Evolutionary conservation across 2,797 vertebrate species (phyloP), one percentile per base, ranked within the genome.

Genomic region (Nannoperca obscura): DNA sequence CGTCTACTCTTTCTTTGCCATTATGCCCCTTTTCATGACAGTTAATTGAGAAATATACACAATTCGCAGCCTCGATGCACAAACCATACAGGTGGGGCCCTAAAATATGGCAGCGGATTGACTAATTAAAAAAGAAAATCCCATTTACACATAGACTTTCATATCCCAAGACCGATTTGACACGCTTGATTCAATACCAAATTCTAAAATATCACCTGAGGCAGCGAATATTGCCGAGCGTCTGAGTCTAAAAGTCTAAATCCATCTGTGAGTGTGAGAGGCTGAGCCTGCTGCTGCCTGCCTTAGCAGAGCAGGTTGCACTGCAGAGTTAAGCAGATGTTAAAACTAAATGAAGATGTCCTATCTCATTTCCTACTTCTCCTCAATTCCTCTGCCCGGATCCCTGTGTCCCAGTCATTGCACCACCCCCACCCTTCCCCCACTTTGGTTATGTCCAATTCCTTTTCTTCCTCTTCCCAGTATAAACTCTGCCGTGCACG

Each of bases 121-220:
- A 82, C 88, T 91, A 87, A 93, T 92, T 92, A 92, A 86, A 91
- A 87, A 78, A 85, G 81, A 84, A 91, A 90, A 92, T 91, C 79
- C 83, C 81, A 90, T 86, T 89, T 77, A 83, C 4, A 34, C 83
- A 22, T 73, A 34, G 27, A 82, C 80, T 89, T 81, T 92, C 87
- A 84, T 86, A 88, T 89, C 85, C 65, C 49, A 36, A 80, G 81
- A 82, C 85, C 46, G 52, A 82, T 82, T 87, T 70, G 80, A 86
- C 84, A 77, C 46, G 71, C 86, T 81, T 74, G 84, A 90, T 89
- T 88, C 85, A 86, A 88, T 87, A 86, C 83, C 80, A 77, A 77
- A 69, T 83, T 90, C 66, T 42, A 58, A 90, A 87, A 80, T 88
- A 84, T 91, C 89, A 90, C 92, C 91, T 82, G 89, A 84, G 88